These are phyloP conservation scores for Thereva unica DNA, from an alignment of 2,888 invertebrate genomes.

Conservation along the genomic window DNA sequence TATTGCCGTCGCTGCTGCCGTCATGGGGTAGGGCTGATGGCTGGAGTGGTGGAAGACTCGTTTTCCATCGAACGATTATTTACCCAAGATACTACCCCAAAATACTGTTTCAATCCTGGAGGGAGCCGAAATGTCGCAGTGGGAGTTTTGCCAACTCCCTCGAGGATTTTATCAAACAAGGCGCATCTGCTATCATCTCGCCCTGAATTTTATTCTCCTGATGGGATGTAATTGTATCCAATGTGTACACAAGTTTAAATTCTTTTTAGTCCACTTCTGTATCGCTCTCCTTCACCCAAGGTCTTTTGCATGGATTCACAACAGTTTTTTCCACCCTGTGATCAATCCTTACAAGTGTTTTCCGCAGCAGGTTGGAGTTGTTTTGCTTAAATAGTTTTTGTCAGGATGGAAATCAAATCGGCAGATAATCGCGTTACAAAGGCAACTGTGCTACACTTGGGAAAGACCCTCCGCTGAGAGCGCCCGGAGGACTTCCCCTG, in stretches of 20 bases:
- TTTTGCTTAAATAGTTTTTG: conserved; percentile 6
- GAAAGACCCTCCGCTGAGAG: conserved; percentile 3
- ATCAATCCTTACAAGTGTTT: conserved; percentile 33
- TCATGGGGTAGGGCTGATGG: neutral
- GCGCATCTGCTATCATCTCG: conserved; percentile 48
- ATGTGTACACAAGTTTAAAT: conserved; percentile 45
- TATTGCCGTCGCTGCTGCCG: too few species aligned
- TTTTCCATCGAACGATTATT: conserved; percentile 41
- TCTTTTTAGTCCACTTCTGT: conserved; percentile 27
- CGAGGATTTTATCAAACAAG: conserved; percentile 46
- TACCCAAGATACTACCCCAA: conserved; percentile 33
- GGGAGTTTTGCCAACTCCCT: conserved; percentile 46
- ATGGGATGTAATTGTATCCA: conserved; percentile 46
- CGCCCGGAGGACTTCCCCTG: neutral
- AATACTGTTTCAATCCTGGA: conserved; percentile 1
- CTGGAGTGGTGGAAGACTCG: conserved; percentile 8
- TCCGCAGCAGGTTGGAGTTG: conserved; percentile 14
- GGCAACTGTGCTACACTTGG: conserved; percentile 51
- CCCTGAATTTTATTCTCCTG: conserved; percentile 22
- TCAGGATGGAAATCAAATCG: conserved; percentile 54
- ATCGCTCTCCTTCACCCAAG: conserved; percentile 25
- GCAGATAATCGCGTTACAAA: conserved; percentile 59
- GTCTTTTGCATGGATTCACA: conserved; percentile 6
- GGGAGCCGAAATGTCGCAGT: conserved; percentile 44
- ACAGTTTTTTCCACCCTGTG: conserved; percentile 19